Percentiles rank a stretch among this genome's conserved stretches.
Evolutionary conservation across 2,888 invertebrate species (phyloP).

Genomic region (Cephus nigrinus): DNA sequence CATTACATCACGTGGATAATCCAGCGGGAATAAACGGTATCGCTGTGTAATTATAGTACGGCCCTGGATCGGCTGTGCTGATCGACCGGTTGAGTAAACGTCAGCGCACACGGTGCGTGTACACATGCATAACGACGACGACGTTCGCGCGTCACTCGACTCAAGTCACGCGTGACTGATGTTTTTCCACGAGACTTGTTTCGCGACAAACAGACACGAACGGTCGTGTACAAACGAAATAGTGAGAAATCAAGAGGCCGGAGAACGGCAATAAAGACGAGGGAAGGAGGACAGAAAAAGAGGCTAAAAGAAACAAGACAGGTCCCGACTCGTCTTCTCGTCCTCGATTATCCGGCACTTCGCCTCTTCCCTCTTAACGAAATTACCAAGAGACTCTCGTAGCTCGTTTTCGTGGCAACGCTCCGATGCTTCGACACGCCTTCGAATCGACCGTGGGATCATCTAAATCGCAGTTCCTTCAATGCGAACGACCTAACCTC

Average conservation of each 20-base stretch:
- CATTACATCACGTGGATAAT: not conserved
- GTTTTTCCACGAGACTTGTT: not conserved
- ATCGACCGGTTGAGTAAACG: constrained; percentile 51
- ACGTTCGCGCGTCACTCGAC: not conserved
- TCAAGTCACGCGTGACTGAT: not conserved
- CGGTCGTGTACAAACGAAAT: not conserved
- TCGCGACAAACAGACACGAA: not conserved
- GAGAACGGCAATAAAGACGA: not conserved
- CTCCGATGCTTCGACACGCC: not conserved
- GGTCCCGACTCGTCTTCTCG: not conserved
- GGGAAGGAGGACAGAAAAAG: not conserved
- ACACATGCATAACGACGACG: not conserved
- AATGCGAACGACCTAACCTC: not conserved
- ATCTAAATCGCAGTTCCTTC: not conserved
- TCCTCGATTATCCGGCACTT: not conserved
- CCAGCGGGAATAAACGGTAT: not conserved
- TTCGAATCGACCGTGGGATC: not conserved
- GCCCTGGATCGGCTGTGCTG: constrained; percentile 52
- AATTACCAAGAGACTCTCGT: not conserved
- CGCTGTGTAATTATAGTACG: constrained; percentile 52
- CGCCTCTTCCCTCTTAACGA: not conserved
- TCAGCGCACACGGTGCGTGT: constrained; percentile 52
- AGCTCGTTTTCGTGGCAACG: not conserved
- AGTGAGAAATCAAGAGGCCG: not conserved
- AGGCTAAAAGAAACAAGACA: not conserved